Evolutionary conservation across 2,888 invertebrate genomes (phyloP), one percentile per base, ranked within the genome.

Genomic region (Agonopterix subpropinquella): DNA sequence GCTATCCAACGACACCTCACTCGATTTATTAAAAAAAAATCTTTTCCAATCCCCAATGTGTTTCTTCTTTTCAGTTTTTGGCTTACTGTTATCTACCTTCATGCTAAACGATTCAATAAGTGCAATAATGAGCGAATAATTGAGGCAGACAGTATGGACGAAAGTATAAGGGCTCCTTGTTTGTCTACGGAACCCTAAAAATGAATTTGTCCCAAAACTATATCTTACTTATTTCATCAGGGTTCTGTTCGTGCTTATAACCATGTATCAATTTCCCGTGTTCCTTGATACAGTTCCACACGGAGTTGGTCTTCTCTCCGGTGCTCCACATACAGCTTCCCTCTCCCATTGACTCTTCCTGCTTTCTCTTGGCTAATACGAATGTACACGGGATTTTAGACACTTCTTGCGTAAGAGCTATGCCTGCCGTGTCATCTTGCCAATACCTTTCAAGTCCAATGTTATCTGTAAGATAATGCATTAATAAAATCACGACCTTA

Each of bases 251-350:
- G 51, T 79, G 79, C 42, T 78, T 77, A 4, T 70, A 78, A 50
- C 84, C 81, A 0, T 89, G 88, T 36, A 72, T 83, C 9, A 97
- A 84, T 61, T 91, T 90, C 2, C 96, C 97, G 56, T 92, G 89
- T 44, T 90, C 89, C 59, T 91, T 88, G 13, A 98, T 80, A 64
- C 94, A 92, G 39, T 92, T 89, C 98, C 98, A 98, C 11, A 96
- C 76, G 52, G 91, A 95, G 83, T 55, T 90, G 73, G 54, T 96
- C 90, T 84, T 83, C 55, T 86, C 87, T 0, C 77, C 60, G 0
- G 82, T 77, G 51, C 81, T 89, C 80, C 85, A 89, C 4, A 86
- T 62, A 54, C 89, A 89, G 50, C 88, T 89, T 0, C 80, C 82
- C n/a, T 88, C 80, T 53, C 87, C 84, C 11, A 85, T 86, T 0